Conservation (phyloP, 2,113 vertebrate species). For the Hippocampus barbouri region DNA sequence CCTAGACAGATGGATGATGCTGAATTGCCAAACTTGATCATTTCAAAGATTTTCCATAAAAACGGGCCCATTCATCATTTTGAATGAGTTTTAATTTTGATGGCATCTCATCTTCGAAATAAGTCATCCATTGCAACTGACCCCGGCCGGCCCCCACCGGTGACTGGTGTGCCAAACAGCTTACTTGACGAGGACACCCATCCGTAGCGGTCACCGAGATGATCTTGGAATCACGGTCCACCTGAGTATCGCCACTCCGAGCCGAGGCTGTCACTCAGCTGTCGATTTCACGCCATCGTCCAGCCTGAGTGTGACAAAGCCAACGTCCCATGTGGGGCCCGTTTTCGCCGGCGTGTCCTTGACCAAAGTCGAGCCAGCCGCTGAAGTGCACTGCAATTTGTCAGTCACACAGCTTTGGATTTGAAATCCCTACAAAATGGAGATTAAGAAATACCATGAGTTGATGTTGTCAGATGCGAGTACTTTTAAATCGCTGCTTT, state of each 20-base stretch:
- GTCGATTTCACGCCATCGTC: constrained; percentile 52
- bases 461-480: neutral
- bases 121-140: constrained; percentile 24
- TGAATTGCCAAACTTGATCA: too few species aligned
- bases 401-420: neutral
- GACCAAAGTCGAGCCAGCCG: constrained; percentile 61
- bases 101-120: neutral
- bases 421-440: neutral
- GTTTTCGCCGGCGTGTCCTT: constrained; percentile 44
- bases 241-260: constrained; percentile 50
- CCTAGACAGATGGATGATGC: too few species aligned
- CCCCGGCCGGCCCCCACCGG: too few species aligned
- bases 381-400: constrained; percentile 20
- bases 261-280: constrained; percentile 63
- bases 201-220: constrained; percentile 61
- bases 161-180: neutral
- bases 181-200: constrained; percentile 23
- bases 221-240: constrained; percentile 66
- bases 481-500: neutral
- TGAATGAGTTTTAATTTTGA: neutral
- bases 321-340: constrained; percentile 56
- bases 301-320: constrained; percentile 60
- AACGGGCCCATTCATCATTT: neutral
- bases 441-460: neutral
- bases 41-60: too few species aligned